Base-by-base conservation (phyloP, 2,797 vertebrate species). In the Rhinoraja longicauda region DNA sequence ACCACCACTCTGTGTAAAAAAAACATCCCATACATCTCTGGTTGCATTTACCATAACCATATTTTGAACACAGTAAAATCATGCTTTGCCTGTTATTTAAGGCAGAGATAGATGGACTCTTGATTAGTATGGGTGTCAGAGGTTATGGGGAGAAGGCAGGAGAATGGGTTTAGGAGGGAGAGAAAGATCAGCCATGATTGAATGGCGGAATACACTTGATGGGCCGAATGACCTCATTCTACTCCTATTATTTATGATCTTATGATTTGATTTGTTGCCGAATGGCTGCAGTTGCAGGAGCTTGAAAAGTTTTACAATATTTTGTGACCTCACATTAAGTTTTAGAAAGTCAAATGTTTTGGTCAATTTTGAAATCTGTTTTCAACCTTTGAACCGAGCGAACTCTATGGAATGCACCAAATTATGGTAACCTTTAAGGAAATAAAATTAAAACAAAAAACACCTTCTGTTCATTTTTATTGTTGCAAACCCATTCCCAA, bases 331-430 rank as follows among this genome's bases (percentile, higher is more conserved):
- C 81, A 59, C 26, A 57, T 24, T 84, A 53, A 59, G 53, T 12
- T n/a, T n/a, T 21, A 84, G 81, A n/a, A 84, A 84, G 26, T 84
- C 24, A 84, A n/a, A 84, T 84, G 53, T 84, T n/a, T 86, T 64
- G 59, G 59, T 26, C 62, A 86, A 86, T 62, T 29, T 64, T 64
- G 15, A 86, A 32, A 59, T 64, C 32, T 62, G 82, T 62, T 57
- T 86, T 64, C 82, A 19, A 86, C 12, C 81, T 19, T 82, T 3
- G 64, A 64, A 17, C 5, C 62, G n/a, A 62, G n/a, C 19, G n/a
- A 64, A 32, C 53, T 59, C 29, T 62, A 86, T 32, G 59, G 26
- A 64, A 57, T 21, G 13, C n/a, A 67, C 2, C 9, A 59, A 59
- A 84, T 84, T 62, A 62, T 59, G 24, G 15, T 26, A n/a, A 84